phyloP scores from a whole-genome alignment of 2,797 vertebrate genomes.

The Phoebastria nigripes region DNA sequence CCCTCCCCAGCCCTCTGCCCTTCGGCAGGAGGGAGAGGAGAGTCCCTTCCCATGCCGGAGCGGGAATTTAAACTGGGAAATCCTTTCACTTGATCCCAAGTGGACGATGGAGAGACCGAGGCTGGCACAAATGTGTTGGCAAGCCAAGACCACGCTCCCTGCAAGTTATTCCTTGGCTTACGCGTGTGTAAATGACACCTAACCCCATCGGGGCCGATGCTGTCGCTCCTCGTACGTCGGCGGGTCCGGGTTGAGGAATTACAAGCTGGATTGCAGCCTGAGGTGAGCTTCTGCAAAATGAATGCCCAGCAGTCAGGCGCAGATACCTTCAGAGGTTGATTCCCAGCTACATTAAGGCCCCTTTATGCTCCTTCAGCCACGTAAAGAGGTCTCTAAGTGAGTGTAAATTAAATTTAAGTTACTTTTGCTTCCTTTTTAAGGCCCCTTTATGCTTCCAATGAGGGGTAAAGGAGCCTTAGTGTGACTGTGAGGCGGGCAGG shows the following conservation, averaged over 20 bases:
- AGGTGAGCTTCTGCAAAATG: neutral
- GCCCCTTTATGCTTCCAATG: neutral
- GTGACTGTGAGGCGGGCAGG: neutral
- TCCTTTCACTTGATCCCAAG: neutral
- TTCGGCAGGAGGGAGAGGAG: neutral
- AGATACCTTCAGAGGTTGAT: neutral
- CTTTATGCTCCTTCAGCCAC: neutral
- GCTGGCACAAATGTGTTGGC: neutral
- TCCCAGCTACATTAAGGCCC: slow-evolving; percentile 7
- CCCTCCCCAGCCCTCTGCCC: neutral
- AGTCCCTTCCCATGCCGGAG: fast-evolving
- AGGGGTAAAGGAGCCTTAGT: neutral
- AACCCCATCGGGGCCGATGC: neutral
- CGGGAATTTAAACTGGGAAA: neutral
- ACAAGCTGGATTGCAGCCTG: neutral
- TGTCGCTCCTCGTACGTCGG: neutral
- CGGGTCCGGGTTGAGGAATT: neutral
- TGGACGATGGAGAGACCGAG: fast-evolving
- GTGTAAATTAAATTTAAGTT: slow-evolving; percentile 42
- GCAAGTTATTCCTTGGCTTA: neutral
- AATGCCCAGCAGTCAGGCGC: neutral
- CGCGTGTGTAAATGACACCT: neutral
- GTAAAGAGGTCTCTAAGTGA: slow-evolving; percentile 42
- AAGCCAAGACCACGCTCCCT: neutral
- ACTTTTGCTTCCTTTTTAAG: slow-evolving; percentile 31